A percentile compares a stretch with the other conserved stretches of the same genome.
phyloP scores from a whole-genome alignment of 2,113 vertebrate species.

The Plecotus auritus region DNA sequence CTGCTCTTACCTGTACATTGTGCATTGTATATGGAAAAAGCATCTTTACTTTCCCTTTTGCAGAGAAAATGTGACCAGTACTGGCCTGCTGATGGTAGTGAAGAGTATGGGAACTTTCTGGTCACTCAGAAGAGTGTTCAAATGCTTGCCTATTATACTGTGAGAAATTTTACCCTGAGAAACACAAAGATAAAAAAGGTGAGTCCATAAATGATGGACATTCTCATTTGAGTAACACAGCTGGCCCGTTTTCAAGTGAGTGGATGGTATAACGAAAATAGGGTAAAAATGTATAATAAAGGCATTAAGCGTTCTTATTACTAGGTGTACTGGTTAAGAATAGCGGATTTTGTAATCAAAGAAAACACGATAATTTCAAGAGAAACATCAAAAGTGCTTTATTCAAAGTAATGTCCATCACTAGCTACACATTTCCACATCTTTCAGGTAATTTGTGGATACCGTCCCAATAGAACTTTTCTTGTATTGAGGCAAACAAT shows the following conservation, averaged over 20 bases:
- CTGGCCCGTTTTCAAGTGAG: not conserved
- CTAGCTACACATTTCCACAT: no score
- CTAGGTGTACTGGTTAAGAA: no score
- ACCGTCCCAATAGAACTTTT: no score
- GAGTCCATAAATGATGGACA: not conserved
- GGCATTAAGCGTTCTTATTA: not conserved
- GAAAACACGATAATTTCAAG: no score
- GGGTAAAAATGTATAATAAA: not conserved
- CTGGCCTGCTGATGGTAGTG: constrained; percentile 92
- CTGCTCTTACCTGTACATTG: not conserved
- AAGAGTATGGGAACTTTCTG: constrained; percentile 92
- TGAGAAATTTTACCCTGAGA: constrained; percentile 90
- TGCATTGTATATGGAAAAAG: not conserved
- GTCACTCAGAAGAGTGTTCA: constrained; percentile 89
- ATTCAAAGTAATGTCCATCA: no score
- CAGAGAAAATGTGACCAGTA: constrained; percentile 99
- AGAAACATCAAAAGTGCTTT: no score
- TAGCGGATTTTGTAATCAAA: no score
- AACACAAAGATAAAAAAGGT: constrained; percentile 93
- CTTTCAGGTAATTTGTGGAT: no score
- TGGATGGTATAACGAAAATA: not conserved
- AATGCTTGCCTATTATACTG: constrained; percentile 91
- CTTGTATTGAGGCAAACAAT: no score
- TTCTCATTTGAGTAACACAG: not conserved
- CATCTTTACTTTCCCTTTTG: constrained; percentile 50